Conservation (phyloP, 2,113 vertebrate species). For the Scomber colias region DNA sequence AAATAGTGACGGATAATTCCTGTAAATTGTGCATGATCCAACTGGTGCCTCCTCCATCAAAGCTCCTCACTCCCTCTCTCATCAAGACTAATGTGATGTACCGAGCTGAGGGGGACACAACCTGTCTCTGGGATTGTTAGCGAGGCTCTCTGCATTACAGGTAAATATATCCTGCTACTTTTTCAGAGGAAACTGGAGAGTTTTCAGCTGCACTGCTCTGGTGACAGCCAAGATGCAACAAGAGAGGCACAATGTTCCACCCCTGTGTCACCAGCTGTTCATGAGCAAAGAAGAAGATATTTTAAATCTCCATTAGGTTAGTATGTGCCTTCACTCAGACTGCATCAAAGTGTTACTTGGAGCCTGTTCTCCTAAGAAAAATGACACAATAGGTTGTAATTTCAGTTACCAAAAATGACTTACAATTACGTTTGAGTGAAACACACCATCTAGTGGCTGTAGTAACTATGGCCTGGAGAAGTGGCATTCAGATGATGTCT, state of each 20-base stretch:
- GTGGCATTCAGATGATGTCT: too few species aligned
- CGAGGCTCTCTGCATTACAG: conserved; percentile 16
- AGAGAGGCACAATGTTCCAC: conserved; percentile 38
- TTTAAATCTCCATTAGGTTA: conserved; percentile 18
- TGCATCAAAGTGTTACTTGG: too few species aligned
- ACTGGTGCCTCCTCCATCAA: conserved; percentile 33
- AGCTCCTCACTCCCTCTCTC: conserved; percentile 25
- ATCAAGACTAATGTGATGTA: conserved; percentile 64
- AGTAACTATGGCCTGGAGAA: too few species aligned
- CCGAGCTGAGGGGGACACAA: conserved; percentile 44
- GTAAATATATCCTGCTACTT: conserved; percentile 40
- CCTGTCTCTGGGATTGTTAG: conserved; percentile 24
- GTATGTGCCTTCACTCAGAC: neutral
- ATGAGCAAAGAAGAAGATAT: conserved; percentile 7
- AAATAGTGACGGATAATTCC: conserved; percentile 73
- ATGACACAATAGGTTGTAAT: too few species aligned
- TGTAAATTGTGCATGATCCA: conserved; percentile 70
- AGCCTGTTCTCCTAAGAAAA: too few species aligned
- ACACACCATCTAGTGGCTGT: too few species aligned
- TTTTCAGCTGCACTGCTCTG: neutral
- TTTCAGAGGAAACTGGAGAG: conserved; percentile 1
- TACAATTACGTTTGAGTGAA: too few species aligned
- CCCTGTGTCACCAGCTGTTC: conserved; percentile 29
- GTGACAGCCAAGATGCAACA: conserved; percentile 12
- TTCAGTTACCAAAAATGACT: too few species aligned